These are phyloP conservation scores for Pseudotriccus pelzelni DNA, from an alignment of 2,797 vertebrate genomes.

Conservation along the genomic window DNA sequence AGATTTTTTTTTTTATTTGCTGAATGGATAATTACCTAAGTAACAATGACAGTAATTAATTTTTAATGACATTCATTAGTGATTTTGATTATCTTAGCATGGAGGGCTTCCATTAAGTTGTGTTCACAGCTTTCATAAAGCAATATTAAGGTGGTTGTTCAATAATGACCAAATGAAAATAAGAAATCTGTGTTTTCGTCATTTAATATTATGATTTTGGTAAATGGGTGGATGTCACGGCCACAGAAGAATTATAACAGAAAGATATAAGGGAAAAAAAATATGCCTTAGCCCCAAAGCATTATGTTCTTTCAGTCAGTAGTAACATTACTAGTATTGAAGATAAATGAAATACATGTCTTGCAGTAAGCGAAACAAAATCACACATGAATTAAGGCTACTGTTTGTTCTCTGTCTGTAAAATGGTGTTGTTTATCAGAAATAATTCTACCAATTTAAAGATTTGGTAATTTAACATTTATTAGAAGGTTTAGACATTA, in stretches of 20 bases:
- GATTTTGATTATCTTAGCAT: background rate
- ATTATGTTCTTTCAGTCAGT: background rate
- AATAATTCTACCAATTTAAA: background rate
- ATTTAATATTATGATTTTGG: background rate
- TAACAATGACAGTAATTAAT: background rate
- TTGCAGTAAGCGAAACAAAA: background rate
- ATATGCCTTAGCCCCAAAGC: background rate
- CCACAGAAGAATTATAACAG: background rate
- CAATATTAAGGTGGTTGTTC: background rate
- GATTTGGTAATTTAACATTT: background rate
- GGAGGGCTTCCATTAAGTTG: background rate
- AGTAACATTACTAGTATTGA: background rate
- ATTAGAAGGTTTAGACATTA: background rate
- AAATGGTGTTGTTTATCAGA: background rate
- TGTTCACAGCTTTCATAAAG: background rate
- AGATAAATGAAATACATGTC: background rate
- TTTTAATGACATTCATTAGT: background rate
- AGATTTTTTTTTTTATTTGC: background rate
- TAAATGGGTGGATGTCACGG: background rate
- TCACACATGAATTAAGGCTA: background rate
- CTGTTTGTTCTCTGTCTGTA: background rate
- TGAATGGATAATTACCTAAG: constrained; percentile 2
- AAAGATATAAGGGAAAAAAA: background rate
- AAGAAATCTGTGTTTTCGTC: background rate
- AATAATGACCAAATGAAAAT: background rate